A percentile compares a stretch with the other conserved stretches of the same genome.
phyloP scores from a whole-genome alignment of 2,797 vertebrate genomes.

The Petrocephalus schoutedeni region DNA sequence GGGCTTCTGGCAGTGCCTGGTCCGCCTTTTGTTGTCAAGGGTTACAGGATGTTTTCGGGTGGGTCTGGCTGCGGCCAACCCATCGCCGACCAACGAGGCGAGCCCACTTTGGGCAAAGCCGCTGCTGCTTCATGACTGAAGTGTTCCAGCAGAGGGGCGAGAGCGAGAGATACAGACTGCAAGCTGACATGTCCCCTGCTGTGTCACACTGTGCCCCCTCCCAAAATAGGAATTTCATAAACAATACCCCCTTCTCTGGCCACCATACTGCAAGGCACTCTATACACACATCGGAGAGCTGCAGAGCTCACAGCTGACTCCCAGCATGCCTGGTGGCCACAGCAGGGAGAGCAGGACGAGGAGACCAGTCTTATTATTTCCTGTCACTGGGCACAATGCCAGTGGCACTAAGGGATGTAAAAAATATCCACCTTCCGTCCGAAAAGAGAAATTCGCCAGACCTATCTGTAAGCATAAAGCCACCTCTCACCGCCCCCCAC shows the following conservation, averaged over 20 bases:
- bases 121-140: background rate
- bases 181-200: background rate
- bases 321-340: background rate
- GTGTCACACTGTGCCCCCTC: background rate
- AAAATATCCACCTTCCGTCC: background rate
- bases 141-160: background rate
- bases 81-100: background rate
- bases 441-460: background rate
- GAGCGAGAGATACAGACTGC: background rate
- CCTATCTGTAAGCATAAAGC: background rate
- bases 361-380: background rate
- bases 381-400: background rate
- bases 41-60: too few relatives aligned
- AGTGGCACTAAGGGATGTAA: background rate
- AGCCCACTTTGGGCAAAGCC: background rate
- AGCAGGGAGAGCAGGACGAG: background rate
- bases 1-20: background rate
- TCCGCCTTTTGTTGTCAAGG: background rate
- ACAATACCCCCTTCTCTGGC: background rate
- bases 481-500: background rate
- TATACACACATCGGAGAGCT: background rate
- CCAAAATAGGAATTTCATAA: background rate
- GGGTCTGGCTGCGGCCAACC: background rate
- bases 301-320: background rate
- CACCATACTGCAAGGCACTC: background rate